phyloP scores from a whole-genome alignment of 2,113 vertebrate genomes.

The Vidua macroura region DNA sequence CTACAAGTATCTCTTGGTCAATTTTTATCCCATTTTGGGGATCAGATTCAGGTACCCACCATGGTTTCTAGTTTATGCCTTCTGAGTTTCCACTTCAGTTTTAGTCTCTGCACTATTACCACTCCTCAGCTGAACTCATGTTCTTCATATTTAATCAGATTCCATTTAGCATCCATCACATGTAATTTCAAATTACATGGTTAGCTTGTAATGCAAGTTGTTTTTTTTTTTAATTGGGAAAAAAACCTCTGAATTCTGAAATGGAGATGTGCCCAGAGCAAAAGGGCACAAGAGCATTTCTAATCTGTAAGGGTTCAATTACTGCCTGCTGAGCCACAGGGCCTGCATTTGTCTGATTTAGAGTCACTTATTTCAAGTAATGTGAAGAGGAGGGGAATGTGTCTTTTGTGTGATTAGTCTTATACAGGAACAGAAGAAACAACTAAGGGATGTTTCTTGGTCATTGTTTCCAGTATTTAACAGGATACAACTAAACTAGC shows the following conservation, averaged over 20 bases:
- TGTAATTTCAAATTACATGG: slow-evolving; percentile 27
- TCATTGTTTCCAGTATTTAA: not conserved
- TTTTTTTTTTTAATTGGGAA: not conserved
- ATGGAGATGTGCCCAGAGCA: not conserved
- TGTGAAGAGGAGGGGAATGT: rapidly evolving
- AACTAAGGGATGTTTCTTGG: not conserved
- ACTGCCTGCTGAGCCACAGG: not conserved
- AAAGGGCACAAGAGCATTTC: not conserved
- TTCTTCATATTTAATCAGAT: slow-evolving; percentile 32
- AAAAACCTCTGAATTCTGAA: not conserved
- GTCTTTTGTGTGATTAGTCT: not conserved
- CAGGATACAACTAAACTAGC: not conserved
- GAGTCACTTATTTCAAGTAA: not conserved
- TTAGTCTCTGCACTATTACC: not conserved
- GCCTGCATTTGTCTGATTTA: not conserved
- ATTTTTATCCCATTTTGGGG: not conserved
- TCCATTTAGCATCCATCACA: not conserved
- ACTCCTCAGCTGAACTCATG: not conserved
- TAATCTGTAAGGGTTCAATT: not conserved
- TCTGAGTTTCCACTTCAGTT: not conserved
- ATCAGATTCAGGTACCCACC: not conserved
- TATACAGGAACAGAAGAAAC: not conserved
- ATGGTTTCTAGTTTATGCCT: not conserved
- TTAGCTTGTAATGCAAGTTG: not conserved
- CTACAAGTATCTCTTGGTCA: not conserved